Base-by-base conservation (phyloP, 2,113 vertebrate genomes). In the Phaethornis superciliosus region DNA sequence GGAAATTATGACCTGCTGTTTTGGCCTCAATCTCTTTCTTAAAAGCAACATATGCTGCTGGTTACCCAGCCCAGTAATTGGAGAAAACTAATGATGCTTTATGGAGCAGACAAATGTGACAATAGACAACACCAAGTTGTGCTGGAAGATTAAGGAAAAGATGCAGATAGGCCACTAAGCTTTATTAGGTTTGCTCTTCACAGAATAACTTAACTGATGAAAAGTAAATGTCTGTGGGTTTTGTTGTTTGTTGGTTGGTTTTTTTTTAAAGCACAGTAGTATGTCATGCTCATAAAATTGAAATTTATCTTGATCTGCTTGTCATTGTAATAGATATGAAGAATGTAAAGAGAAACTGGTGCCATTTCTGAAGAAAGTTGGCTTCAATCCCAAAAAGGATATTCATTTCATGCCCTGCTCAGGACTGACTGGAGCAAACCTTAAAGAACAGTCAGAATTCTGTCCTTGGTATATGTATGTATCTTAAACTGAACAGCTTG, bases 331-430 rank as follows among this genome's bases (percentile, higher is more conserved):
- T 92, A 99, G 99, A 97, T 99, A 99, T 32, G 99, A 99, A 96
- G 99, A 99, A 98, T 99, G 99, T 98, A 99, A 99, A 98, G 99
- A 99, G 96, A 99, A 99, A 97, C 97, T 99, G 97, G 99, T 99
- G 98, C 99, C 99, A 85, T 99, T 99, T 97, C 98, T 99, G 95
- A 99, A 99, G 97, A 99, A 99, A 98, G 99, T 99, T 96, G 99
- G 99, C 94, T 99, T 99, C 97, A 99, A 99, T 97, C 99, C 99
- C 89, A 99, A 99, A 97, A 99, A 99, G 96, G 99, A 99, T 97
- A 99, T 99, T 97, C 98, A 99, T 96, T 99, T 99, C 95, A 99
- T 99, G 99, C 99, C 99, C 97, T 99, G 99, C 95, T 99, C 99
- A 35, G 99, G 99, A 96, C 97, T 99, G 95, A 99, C 99, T 67